Base-by-base conservation (phyloP, 2,888 invertebrate species). In the Orthosia gothica region DNA sequence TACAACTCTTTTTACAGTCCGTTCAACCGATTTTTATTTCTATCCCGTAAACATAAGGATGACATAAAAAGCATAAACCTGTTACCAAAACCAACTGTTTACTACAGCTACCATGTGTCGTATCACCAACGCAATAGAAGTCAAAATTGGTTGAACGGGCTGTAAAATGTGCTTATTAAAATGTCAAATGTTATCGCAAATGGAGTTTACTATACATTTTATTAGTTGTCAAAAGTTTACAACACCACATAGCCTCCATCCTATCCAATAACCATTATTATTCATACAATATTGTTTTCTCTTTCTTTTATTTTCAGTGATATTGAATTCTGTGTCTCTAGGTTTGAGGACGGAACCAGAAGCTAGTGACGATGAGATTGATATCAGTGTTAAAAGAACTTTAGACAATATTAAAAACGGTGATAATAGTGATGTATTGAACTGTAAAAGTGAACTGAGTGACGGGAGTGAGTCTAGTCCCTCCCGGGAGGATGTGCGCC, bases 321-420 rank as follows among this genome's bases (percentile, higher is more conserved):
- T 95, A 94, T 96, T 95, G 94, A 96, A 96, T 95, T 96, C 95
- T 96, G 94, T 96, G 94, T 96, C 95, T 90, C 91, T 94, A 97
- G 97, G 96, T 95, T 92, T 97, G 93, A 95, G 96, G 92, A 95
- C 93, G 92, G 96, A 97, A 91, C 95, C 96, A 66, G 97, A 96
- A 78, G 95, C 94, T 87, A 96, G 96, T 93, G 96, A 97, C 86
- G 94, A 96, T 91, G 96, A 97, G 89, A 93, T 96, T 82, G 96
- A 97, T 91, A 91, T 93, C 91, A 96, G 93, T 92, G 95, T 96
- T 85, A 96, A 94, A 87, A 94, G 97, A 91, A 97, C 96, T 93
- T 93, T 96, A 94, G 95, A 96, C 92, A 94, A 93, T 94, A 94
- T 96, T 84, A 96, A 96, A 93, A 95, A 96, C 88, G 95, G 96